Conservation (phyloP, 2,113 vertebrate species). For the Calidris pygmaea region DNA sequence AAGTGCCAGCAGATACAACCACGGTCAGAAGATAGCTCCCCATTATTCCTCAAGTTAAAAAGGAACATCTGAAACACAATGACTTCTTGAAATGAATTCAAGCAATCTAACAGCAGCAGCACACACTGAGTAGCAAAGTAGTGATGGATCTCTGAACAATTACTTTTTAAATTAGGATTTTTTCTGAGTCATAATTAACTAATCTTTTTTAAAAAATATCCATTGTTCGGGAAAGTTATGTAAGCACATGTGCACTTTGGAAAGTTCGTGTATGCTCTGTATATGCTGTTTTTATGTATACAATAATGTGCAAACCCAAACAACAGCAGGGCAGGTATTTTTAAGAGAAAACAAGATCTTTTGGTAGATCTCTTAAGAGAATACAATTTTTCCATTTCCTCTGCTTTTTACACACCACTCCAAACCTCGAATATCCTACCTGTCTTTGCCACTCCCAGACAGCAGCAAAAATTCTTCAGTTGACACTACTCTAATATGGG, state of each 20-base stretch:
- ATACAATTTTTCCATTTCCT: neutral
- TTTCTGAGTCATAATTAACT: neutral
- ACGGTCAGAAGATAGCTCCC: neutral
- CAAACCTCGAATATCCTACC: neutral
- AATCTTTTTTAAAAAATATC: neutral
- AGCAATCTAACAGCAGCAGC: neutral
- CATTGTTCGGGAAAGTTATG: neutral
- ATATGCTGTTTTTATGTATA: neutral
- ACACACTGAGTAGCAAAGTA: neutral
- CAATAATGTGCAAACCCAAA: neutral
- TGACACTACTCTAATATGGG: accelerated
- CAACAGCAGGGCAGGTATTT: neutral
- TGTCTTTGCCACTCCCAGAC: neutral
- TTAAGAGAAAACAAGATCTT: neutral
- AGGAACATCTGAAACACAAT: neutral
- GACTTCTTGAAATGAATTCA: neutral
- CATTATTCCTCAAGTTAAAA: neutral
- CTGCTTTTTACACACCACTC: neutral
- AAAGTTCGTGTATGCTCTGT: neutral
- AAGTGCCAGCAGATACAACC: neutral
- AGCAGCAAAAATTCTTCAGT: neutral
- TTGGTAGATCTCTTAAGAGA: neutral
- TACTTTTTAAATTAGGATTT: neutral
- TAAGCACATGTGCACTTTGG: neutral
- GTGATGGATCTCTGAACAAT: neutral